These are phyloP conservation scores for Hylaeus anthracinus DNA, from an alignment of 1,140 invertebrate genomes.

Conservation along the genomic window DNA sequence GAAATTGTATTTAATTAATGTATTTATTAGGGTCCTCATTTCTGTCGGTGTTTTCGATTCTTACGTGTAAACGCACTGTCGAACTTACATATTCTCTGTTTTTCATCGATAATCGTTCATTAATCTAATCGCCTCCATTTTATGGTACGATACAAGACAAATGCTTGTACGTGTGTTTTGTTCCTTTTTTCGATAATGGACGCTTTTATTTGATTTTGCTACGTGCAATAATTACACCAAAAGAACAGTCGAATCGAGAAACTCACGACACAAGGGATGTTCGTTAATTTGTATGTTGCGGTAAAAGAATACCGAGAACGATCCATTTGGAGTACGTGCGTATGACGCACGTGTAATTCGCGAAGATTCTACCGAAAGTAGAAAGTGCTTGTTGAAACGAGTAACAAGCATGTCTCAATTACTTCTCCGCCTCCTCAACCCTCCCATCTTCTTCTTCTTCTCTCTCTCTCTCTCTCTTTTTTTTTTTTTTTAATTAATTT, in stretches of 20 bases:
- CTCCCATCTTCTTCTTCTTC: background rate
- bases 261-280: slow-evolving; percentile 2
- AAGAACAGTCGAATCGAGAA: background rate
- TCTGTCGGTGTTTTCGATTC: background rate
- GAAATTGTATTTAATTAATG: background rate
- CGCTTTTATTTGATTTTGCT: slow-evolving; percentile 7
- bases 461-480: background rate
- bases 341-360: slow-evolving; percentile 21
- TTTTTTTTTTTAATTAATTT: slow-evolving; percentile 19
- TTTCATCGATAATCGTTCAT: background rate
- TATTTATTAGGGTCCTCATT: background rate
- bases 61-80: background rate
- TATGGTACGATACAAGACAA: slow-evolving; percentile 44
- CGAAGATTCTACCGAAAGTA: slow-evolving; percentile 37
- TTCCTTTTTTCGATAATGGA: slow-evolving; percentile 8
- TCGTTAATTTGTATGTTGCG: slow-evolving; percentile 27
- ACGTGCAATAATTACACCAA: background rate
- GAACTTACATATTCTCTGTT: too few relatives aligned
- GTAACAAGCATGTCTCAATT: slow-evolving; percentile 12
- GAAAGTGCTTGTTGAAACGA: slow-evolving; percentile 16
- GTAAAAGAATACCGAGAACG: background rate
- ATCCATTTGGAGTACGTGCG: slow-evolving; percentile 24
- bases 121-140: slow-evolving; percentile 56
- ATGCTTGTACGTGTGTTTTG: slow-evolving; percentile 21
- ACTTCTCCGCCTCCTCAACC: background rate